phyloP scores from a whole-genome alignment of 1,140 invertebrate genomes.

The Hestina assimilis region DNA sequence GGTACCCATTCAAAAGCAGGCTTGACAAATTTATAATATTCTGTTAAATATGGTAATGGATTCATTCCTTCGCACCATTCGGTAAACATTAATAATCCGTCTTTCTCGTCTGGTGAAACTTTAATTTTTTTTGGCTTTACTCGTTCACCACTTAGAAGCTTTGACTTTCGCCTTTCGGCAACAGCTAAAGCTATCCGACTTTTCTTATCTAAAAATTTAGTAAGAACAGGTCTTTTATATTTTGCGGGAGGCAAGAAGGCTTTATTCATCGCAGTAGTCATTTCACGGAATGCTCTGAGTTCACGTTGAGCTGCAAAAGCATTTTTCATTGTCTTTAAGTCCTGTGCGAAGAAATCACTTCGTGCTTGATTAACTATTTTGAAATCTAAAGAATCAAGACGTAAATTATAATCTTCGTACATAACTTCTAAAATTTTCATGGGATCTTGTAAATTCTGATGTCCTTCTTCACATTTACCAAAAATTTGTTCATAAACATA shows the following conservation, averaged over 20 bases:
- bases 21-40: conserved; percentile 60
- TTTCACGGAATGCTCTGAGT: conserved; percentile 76
- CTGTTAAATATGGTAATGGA: conserved; percentile 56
- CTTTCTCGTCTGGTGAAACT: conserved; percentile 61
- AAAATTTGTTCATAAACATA: conserved; percentile 82
- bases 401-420: conserved; percentile 79
- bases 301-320: conserved; percentile 80
- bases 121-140: conserved; percentile 36
- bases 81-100: conserved; percentile 71
- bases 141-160: conserved; percentile 36
- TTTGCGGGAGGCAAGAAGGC: conserved; percentile 77
- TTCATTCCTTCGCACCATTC: conserved; percentile 74
- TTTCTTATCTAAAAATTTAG: conserved; percentile 56
- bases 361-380: conserved; percentile 79
- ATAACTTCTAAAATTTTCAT: conserved; percentile 81
- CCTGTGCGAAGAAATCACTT: conserved; percentile 79
- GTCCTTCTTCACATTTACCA: conserved; percentile 75
- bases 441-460: conserved; percentile 77
- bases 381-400: conserved; percentile 80
- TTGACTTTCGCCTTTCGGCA: conserved; percentile 49
- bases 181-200: conserved; percentile 38
- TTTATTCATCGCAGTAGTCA: conserved; percentile 76
- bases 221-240: conserved; percentile 44
- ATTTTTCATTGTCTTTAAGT: conserved; percentile 79
- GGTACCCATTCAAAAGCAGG: conserved; percentile 55